phyloP scores from a whole-genome alignment of 2,888 invertebrate species.

The Boloria euphrosyne region DNA sequence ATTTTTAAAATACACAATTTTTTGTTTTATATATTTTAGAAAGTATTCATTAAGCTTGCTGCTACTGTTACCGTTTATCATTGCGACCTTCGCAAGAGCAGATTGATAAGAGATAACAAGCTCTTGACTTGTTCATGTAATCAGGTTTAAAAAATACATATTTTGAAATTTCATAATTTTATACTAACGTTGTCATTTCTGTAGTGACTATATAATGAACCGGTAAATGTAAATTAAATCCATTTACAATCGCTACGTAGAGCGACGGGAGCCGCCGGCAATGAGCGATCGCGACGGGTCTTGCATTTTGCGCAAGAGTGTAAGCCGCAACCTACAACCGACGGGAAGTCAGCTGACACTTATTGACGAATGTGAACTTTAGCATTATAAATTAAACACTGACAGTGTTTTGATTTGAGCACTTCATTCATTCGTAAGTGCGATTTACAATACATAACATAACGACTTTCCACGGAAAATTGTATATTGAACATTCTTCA shows the following conservation, averaged over 20 bases:
- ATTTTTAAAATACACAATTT: neutral
- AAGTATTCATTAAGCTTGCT: conserved; percentile 26
- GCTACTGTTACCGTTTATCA: conserved; percentile 60
- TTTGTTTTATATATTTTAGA: conserved; percentile 16
- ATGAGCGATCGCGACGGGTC: conserved; percentile 36
- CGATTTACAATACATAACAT: conserved; percentile 55
- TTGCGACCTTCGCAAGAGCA: conserved; percentile 76
- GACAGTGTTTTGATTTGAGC: conserved; percentile 54
- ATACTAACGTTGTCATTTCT: neutral
- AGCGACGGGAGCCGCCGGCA: conserved; percentile 34
- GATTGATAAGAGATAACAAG: conserved; percentile 78
- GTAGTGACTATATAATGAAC: neutral
- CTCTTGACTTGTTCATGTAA: conserved; percentile 39
- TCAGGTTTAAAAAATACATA: conserved; percentile 11
- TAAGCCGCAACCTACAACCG: conserved; percentile 45
- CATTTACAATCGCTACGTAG: conserved; percentile 25
- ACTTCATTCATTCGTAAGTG: conserved; percentile 50
- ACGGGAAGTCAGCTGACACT: conserved; percentile 66
- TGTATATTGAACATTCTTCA: conserved; percentile 42
- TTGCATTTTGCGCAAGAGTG: conserved; percentile 36
- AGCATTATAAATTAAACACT: conserved; percentile 21
- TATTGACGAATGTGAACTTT: conserved; percentile 43
- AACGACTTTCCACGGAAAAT: conserved; percentile 44
- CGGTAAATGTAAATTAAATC: neutral
- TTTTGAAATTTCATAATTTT: conserved; percentile 2